These are phyloP conservation scores for Ianthella basta DNA, from an alignment of 37 sponge, comb jelly and placozoan species.

Conservation along the genomic window DNA sequence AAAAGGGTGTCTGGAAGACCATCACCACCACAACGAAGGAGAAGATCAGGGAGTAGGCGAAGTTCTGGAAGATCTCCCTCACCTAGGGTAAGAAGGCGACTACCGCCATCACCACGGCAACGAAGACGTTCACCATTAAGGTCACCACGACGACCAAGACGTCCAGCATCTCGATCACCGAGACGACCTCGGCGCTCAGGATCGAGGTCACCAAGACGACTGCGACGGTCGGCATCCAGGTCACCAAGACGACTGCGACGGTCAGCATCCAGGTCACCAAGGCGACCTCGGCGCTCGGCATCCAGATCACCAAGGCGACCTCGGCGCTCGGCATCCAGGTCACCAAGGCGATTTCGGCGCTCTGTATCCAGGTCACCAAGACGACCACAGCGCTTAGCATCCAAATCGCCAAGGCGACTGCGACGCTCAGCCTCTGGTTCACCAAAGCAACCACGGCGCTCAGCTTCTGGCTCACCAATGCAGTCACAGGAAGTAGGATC, in stretches of 20 bases:
- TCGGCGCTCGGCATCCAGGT: background rate
- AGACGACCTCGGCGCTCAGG: background rate
- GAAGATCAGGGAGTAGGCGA: too few relatives aligned
- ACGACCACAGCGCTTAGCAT: slow-evolving; percentile 22
- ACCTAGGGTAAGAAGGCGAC: too few relatives aligned
- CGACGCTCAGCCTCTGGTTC: background rate
- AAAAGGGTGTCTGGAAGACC: too few relatives aligned
- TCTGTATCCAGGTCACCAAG: slow-evolving; percentile 39
- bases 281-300: too few relatives aligned
- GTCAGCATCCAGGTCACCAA: background rate
- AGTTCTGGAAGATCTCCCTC: too few relatives aligned
- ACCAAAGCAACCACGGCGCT: background rate
- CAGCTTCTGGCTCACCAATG: background rate
- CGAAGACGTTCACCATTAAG: too few relatives aligned
- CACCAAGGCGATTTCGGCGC: slow-evolving; percentile 25
- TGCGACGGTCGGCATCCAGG: too few relatives aligned
- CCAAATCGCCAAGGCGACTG: slow-evolving; percentile 8
- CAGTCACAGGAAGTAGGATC: too few relatives aligned
- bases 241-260: too few relatives aligned
- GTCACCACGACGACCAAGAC: background rate
- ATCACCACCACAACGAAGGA: too few relatives aligned
- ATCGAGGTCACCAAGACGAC: background rate
- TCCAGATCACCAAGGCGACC: background rate
- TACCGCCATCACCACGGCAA: too few relatives aligned
- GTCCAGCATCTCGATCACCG: background rate